Evolutionary conservation across 2,888 invertebrate genomes (phyloP).

Genomic region (Melanchra persicariae): DNA sequence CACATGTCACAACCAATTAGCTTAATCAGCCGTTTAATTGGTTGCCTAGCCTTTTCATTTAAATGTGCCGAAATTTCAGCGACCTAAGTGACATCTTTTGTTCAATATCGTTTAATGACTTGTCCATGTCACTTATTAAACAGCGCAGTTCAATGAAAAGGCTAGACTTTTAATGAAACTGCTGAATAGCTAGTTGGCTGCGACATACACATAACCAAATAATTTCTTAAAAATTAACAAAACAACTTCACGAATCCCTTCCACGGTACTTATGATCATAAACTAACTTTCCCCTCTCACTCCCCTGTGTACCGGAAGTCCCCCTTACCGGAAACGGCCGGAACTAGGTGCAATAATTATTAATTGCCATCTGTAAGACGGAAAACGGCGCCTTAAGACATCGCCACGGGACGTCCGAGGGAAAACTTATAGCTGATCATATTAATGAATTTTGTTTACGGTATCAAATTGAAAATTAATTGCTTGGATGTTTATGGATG

Average conservation of each 20-base stretch:
- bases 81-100: too few relatives aligned
- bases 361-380: constrained; percentile 84
- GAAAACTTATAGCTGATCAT: constrained; percentile 55
- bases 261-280: constrained; percentile 78
- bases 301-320: constrained; percentile 75
- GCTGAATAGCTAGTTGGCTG: too few relatives aligned
- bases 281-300: constrained; percentile 69
- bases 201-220: neutral
- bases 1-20: too few relatives aligned
- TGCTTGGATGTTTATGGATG: constrained; percentile 63
- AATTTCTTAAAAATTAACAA: constrained; percentile 42
- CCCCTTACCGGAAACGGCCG: constrained; percentile 82
- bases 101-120: too few relatives aligned
- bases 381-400: constrained; percentile 81
- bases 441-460: constrained; percentile 69
- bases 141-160: too few relatives aligned
- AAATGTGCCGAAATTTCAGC: too few relatives aligned
- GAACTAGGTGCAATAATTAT: constrained; percentile 89
- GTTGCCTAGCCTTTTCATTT: too few relatives aligned
- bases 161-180: too few relatives aligned
- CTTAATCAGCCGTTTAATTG: too few relatives aligned
- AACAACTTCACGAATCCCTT: constrained; percentile 65
- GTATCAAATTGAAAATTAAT: constrained; percentile 68
- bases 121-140: too few relatives aligned
- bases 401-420: constrained; percentile 76